Conservation (phyloP, 2,113 vertebrate species). For the Scartelaos histophorus region DNA sequence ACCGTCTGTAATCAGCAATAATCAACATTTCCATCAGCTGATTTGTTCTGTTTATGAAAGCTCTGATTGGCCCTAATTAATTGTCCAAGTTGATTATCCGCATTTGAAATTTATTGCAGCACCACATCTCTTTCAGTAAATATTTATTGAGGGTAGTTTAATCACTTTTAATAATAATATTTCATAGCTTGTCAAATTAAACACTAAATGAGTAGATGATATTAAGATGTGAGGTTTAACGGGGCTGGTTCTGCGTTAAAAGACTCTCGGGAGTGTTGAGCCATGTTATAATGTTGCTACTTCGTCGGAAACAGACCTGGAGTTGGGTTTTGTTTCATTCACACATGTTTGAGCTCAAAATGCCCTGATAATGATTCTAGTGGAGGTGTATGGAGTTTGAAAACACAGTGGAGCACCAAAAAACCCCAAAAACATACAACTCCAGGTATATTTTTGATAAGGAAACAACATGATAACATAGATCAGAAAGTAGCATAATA, state of each 20-base stretch:
- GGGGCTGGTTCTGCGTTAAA: neutral
- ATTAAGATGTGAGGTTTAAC: neutral
- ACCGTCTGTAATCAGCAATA: constrained; percentile 54
- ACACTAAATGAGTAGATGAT: neutral
- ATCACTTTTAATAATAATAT: neutral
- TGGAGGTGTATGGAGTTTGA: too few relatives aligned
- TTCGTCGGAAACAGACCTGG: too few relatives aligned
- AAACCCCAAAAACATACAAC: too few relatives aligned
- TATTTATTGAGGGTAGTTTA: neutral
- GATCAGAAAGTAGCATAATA: too few relatives aligned
- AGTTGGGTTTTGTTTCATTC: too few relatives aligned
- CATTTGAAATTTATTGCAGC: constrained; percentile 21
- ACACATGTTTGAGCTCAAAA: too few relatives aligned
- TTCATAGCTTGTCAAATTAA: constrained; percentile 6
- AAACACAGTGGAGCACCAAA: too few relatives aligned
- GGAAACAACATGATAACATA: too few relatives aligned
- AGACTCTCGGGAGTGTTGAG: too few relatives aligned
- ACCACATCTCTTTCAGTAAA: neutral
- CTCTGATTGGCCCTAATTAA: constrained; percentile 62
- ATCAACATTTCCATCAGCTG: constrained; percentile 51
- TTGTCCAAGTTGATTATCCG: constrained; percentile 31
- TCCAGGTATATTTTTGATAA: too few relatives aligned
- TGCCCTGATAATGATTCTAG: too few relatives aligned
- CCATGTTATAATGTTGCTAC: too few relatives aligned
- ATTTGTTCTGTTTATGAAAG: constrained; percentile 52